Conservation (phyloP, 1,140 invertebrate species). For the Aphaenogaster ashmeadi region DNA sequence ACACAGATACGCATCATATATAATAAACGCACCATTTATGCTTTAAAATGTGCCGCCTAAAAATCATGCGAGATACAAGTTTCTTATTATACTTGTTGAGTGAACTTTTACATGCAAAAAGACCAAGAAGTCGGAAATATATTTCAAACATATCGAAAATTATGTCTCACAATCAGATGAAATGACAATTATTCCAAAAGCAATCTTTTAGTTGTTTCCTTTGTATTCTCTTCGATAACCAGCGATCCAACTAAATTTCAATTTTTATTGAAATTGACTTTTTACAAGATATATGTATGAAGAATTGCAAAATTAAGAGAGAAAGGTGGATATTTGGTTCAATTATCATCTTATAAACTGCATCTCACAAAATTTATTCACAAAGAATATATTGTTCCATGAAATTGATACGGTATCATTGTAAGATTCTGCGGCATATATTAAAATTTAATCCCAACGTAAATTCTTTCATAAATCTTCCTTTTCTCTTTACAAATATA, state of each 20-base stretch:
- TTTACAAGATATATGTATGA: background rate
- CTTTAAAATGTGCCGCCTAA: background rate
- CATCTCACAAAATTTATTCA: background rate
- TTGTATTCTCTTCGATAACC: background rate
- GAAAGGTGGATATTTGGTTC: background rate
- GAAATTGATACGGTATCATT: background rate
- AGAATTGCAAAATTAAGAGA: background rate
- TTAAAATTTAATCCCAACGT: slow-evolving; percentile 23
- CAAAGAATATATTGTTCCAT: background rate
- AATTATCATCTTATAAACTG: background rate
- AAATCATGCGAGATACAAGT: background rate
- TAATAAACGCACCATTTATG: background rate
- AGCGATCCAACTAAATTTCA: background rate
- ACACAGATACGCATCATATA: background rate
- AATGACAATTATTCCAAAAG: background rate
- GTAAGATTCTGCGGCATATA: background rate
- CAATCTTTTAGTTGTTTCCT: background rate
- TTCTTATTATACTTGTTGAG: background rate
- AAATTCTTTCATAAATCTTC: slow-evolving; percentile 8
- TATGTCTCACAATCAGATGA: background rate
- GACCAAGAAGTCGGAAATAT: background rate
- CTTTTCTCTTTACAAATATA: background rate
- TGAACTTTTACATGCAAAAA: background rate
- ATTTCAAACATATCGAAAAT: background rate
- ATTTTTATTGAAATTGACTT: background rate